Conservation (phyloP, 2,113 vertebrate genomes). For the Axis porcinus region DNA sequence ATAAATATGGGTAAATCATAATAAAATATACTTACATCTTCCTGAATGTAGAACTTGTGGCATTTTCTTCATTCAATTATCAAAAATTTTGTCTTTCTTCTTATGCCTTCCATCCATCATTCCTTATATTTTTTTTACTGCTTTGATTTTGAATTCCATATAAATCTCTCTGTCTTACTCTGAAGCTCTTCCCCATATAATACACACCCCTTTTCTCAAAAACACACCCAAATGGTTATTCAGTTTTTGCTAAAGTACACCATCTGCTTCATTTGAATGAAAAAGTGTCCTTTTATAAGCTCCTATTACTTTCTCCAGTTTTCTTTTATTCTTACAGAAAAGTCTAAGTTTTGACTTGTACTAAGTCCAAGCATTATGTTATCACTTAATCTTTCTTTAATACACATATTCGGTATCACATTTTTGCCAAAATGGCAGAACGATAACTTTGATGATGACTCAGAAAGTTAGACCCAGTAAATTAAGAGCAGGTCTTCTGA, state of each 20-base stretch:
- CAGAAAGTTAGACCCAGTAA: neutral
- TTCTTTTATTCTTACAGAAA: neutral
- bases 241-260: neutral
- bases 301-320: neutral
- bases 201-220: neutral
- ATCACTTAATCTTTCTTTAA: neutral
- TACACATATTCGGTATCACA: neutral
- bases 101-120: neutral
- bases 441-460: neutral
- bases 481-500: neutral
- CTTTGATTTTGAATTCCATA: neutral
- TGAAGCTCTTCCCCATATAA: neutral
- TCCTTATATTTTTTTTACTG: neutral
- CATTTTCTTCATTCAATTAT: neutral
- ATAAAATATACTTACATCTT: neutral
- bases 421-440: neutral
- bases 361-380: neutral
- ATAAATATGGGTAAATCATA: neutral
- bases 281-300: neutral
- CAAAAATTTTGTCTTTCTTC: neutral
- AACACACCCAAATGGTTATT: neutral
- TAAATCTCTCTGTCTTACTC: neutral
- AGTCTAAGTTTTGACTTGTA: neutral
- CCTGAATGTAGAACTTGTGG: neutral
- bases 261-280: neutral